Base-by-base conservation (phyloP, 2,113 vertebrate species). In the Calyptommatus sinebrachiatus region DNA sequence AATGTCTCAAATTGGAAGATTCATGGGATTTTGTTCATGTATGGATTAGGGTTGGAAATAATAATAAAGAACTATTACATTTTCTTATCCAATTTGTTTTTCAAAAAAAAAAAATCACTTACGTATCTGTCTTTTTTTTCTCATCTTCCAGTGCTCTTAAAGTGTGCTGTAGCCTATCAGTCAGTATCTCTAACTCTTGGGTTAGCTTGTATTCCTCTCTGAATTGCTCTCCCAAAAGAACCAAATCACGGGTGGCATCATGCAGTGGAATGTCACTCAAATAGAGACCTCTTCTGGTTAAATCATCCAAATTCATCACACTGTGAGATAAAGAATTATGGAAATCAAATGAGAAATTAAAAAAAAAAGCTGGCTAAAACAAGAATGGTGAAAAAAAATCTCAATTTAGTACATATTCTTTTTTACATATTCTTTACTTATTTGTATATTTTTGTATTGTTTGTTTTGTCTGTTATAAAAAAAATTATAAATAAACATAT, bases 111-210 rank as follows among this genome's bases (percentile, higher is more conserved):
- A n/a, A 72, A 41, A 26, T 28, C 61, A 85, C 95, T 95, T 91
- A 99, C 98, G 97, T 99, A 94, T 99, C 98, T 62, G 98, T 99
- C 91, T 99, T 99, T 87, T 99, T 99, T 93, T 99, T 99, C 89
- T 99, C 98, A 62, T 99, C 98, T 89, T 99, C 98, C 88, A 99
- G 89, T 2, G 98, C 98, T 71, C 98, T 93, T 28, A 99, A 93
- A 0, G 98, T 99, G 92, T 99, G 98, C 93, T 99, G 98, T 84
- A 99, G 96, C 46, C 97, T 95, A 88, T 99, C 98, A 0, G 98
- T 99, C 79, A 99, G 94, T 88, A 99, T 99, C 88, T 99, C 98
- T 80, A 99, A 93, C 91, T 99, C 98, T 81, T 99, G 98, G 3
- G 98, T 99, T 86, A 99, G 93, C 83, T 99, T 99, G 91, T 99